A percentile compares a stretch with the other conserved stretches of the same genome.
These are phyloP conservation scores for Zoanthus solanderi DNA, from an alignment of 92 coral and sea anemone species.

Conservation along the genomic window DNA sequence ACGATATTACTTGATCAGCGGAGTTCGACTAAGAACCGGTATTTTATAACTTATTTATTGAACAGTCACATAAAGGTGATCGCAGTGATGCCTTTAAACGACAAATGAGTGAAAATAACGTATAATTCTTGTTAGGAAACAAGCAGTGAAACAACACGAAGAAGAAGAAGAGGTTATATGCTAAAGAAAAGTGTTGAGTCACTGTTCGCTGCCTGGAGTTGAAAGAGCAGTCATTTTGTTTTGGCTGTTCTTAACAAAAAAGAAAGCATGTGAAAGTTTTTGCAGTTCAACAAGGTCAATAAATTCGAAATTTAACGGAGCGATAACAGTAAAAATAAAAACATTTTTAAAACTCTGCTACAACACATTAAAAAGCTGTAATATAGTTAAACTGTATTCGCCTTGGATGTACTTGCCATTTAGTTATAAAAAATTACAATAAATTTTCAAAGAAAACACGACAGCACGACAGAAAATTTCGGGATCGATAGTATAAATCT, in stretches of 20 bases:
- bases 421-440: too few species aligned
- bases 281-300: neutral
- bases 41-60: slow-evolving; percentile 25
- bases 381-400: neutral
- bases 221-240: slow-evolving; percentile 16
- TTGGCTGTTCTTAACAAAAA: neutral
- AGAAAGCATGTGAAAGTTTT: neutral
- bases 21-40: slow-evolving; percentile 7
- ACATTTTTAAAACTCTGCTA: neutral
- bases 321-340: neutral
- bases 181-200: neutral
- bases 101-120: slow-evolving; percentile 27
- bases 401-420: neutral
- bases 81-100: slow-evolving; percentile 8
- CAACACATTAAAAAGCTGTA: neutral
- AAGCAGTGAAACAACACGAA: slow-evolving; percentile 5
- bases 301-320: neutral
- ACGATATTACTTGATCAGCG: slow-evolving; percentile 18
- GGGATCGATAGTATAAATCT: neutral
- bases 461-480: neutral
- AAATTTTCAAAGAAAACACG: slow-evolving; percentile 16
- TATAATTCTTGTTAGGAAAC: neutral
- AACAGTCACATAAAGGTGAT: neutral
- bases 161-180: neutral
- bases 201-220: neutral